Evolutionary conservation across 2,888 invertebrate species (phyloP).

Genomic region (Rhingia rostrata): DNA sequence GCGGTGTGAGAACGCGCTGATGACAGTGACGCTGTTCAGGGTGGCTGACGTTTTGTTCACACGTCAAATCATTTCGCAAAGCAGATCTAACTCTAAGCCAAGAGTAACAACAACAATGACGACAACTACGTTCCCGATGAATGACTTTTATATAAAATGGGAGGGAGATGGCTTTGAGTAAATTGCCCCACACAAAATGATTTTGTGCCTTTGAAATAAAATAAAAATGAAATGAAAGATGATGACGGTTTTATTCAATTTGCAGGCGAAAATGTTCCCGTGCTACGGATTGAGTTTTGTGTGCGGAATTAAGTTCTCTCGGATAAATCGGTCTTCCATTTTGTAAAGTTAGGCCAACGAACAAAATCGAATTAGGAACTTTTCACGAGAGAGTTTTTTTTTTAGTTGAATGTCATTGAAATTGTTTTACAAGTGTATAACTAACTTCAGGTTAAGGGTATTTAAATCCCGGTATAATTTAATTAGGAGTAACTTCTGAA

Average conservation of each 20-base stretch:
- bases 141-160: neutral
- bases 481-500: neutral
- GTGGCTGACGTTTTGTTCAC: neutral
- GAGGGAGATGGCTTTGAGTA: neutral
- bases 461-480: constrained; percentile 22
- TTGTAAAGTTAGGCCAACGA: constrained; percentile 7
- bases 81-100: neutral
- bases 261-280: constrained; percentile 16
- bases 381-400: constrained; percentile 17
- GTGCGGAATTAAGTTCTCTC: constrained; percentile 30
- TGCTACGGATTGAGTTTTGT: constrained; percentile 20
- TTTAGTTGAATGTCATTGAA: neutral
- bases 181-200: constrained; percentile 27
- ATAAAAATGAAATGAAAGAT: constrained; percentile 3
- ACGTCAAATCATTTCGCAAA: constrained; percentile 7
- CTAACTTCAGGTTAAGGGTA: neutral
- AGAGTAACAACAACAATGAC: neutral
- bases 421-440: constrained; percentile 6
- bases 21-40: too few relatives aligned
- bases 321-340: constrained; percentile 39
- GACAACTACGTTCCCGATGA: constrained; percentile 9
- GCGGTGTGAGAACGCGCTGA: neutral
- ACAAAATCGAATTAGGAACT: constrained; percentile 37
- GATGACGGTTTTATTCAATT: constrained; percentile 40
- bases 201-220: constrained; percentile 12